These are phyloP conservation scores for Ceyx cyanopectus DNA, from an alignment of 2,113 vertebrate species.

Conservation along the genomic window DNA sequence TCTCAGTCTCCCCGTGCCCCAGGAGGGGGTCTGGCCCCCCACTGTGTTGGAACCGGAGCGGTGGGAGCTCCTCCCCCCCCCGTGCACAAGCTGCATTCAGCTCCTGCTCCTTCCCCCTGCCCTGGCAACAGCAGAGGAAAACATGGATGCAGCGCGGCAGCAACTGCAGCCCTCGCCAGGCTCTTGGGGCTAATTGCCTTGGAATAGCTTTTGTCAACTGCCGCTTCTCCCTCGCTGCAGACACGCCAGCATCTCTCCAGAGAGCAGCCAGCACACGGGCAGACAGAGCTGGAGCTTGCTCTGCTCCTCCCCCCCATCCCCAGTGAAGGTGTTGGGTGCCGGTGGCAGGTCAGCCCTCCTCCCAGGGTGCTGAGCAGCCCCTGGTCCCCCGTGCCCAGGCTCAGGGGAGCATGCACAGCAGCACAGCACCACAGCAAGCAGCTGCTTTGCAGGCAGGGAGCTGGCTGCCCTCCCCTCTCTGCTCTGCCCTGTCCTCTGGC, in stretches of 20 bases:
- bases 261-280: not conserved
- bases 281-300: not conserved
- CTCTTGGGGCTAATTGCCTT: not conserved
- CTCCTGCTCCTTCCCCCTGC: not conserved
- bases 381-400: fast-evolving
- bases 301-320: not conserved
- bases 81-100: not conserved
- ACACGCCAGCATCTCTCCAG: not conserved
- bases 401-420: not conserved
- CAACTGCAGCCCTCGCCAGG: not conserved
- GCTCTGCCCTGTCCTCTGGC: not conserved
- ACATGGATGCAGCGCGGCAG: not conserved
- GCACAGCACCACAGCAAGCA: too few relatives aligned
- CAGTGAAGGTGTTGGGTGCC: not conserved
- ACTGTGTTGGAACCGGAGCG: fast-evolving
- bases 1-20: not conserved
- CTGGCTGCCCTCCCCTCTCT: not conserved
- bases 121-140: not conserved
- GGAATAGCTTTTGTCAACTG: constrained; percentile 1
- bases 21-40: not conserved
- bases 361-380: fast-evolving
- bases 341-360: not conserved
- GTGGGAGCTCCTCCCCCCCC: not conserved
- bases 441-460: not conserved
- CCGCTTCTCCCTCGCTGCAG: not conserved